These are phyloP conservation scores for Linnaemya vulpina DNA, from an alignment of 2,888 invertebrate species.

Conservation along the genomic window DNA sequence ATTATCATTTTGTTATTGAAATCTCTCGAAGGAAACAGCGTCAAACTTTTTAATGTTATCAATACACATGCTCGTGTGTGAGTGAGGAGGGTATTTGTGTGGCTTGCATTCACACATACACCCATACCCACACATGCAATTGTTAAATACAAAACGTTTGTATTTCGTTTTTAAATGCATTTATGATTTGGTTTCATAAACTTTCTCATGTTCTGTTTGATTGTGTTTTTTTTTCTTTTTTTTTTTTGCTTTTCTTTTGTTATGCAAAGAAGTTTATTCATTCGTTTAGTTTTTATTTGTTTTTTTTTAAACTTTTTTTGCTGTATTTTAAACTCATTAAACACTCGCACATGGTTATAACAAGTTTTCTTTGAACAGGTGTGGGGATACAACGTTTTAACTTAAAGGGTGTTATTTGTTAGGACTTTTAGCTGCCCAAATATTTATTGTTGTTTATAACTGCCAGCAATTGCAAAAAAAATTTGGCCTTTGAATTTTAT, in stretches of 20 bases:
- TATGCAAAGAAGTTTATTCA: conserved; percentile 48
- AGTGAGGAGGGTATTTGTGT: neutral
- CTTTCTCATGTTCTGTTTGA: conserved; percentile 41
- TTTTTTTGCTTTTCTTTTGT: conserved; percentile 48
- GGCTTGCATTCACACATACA: neutral
- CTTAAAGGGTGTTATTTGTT: conserved; percentile 1
- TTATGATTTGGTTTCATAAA: conserved; percentile 62
- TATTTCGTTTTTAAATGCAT: conserved; percentile 49
- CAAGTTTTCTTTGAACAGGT: conserved; percentile 1
- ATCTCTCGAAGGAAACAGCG: conserved; percentile 67
- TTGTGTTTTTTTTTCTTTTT: conserved; percentile 53
- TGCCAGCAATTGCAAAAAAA: neutral
- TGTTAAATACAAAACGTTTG: conserved; percentile 9
- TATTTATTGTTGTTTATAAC: too few relatives aligned
- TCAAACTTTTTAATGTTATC: conserved; percentile 68
- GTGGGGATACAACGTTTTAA: neutral
- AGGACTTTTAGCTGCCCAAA: neutral
- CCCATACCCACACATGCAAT: conserved; percentile 7
- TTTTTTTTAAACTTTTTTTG: neutral
- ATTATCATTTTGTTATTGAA: conserved; percentile 63
- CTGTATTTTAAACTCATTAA: conserved; percentile 12
- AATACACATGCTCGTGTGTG: conserved; percentile 19
- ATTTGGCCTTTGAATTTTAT: neutral
- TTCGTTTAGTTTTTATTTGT: conserved; percentile 39
- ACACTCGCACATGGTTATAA: conserved; percentile 4